These are phyloP conservation scores for Lathronympha strigana DNA, from an alignment of 2,888 invertebrate genomes.

Conservation along the genomic window DNA sequence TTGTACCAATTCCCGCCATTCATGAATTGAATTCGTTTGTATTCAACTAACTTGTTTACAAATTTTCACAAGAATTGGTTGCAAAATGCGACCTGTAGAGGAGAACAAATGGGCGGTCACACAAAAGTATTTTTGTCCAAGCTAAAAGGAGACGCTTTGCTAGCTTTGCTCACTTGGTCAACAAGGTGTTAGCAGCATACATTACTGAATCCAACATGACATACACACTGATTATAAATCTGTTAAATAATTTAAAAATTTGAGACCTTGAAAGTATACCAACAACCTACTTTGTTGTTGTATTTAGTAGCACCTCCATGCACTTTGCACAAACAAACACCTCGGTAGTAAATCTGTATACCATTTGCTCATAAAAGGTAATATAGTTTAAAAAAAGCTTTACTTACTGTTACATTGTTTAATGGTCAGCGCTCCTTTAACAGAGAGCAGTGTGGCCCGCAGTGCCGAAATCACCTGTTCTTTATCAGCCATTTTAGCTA, in stretches of 20 bases:
- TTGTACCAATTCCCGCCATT: no score
- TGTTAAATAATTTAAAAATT: neutral
- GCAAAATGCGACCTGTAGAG: no score
- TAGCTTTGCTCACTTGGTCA: no score
- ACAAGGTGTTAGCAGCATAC: no score
- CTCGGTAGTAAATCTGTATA: neutral
- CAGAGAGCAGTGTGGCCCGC: constrained; percentile 78
- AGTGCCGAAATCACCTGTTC: constrained; percentile 78
- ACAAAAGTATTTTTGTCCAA: no score
- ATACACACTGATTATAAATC: no score
- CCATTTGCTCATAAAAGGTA: neutral
- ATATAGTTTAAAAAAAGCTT: constrained; percentile 3
- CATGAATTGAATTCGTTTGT: no score
- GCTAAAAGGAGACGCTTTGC: no score
- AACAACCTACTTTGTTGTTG: neutral
- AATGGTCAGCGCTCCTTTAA: constrained; percentile 79
- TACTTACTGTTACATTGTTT: constrained; percentile 82
- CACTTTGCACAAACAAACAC: neutral
- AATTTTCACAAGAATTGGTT: no score
- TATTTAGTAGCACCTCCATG: neutral
- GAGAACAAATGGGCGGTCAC: no score
- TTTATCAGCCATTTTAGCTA: constrained; percentile 67
- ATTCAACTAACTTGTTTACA: no score
- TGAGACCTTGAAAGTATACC: neutral
- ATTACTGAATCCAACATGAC: no score